Percentiles rank a stretch among this genome's conserved stretches.
Evolutionary conservation across 2,113 vertebrate genomes (phyloP).

Genomic region (Cavia aperea): DNA sequence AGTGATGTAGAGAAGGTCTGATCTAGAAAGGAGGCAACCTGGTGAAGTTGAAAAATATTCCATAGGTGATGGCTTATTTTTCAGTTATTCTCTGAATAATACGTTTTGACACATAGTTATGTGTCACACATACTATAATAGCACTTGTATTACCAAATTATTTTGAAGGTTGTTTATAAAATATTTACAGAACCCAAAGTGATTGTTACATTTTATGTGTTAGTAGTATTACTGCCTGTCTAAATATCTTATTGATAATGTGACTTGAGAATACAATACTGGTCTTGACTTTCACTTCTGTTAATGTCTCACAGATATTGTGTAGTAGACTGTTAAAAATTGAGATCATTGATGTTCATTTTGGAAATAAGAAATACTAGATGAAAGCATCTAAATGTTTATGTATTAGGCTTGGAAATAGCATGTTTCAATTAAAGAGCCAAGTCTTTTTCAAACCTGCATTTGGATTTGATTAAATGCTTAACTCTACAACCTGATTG

Average conservation of each 20-base stretch:
- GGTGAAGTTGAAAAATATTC: background rate
- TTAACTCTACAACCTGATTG: background rate
- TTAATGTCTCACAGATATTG: background rate
- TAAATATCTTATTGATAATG: background rate
- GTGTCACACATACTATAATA: background rate
- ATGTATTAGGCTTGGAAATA: background rate
- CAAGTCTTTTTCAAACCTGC: constrained; percentile 4
- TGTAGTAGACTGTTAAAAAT: background rate
- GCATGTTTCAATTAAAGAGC: background rate
- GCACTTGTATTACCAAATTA: background rate
- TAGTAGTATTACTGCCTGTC: background rate
- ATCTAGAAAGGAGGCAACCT: background rate
- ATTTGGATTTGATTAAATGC: constrained; percentile 4
- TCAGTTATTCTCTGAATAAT: background rate
- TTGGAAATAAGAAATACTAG: background rate
- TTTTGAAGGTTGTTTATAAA: background rate
- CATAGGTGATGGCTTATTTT: background rate
- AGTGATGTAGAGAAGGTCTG: background rate
- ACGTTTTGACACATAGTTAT: background rate
- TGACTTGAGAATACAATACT: background rate
- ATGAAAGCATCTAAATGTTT: background rate
- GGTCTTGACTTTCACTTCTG: background rate
- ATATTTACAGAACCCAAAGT: background rate
- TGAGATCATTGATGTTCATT: background rate
- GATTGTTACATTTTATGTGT: background rate